Evolutionary conservation across 2,888 invertebrate species (phyloP).

Genomic region (Galeopsomyia nigrocyanea): DNA sequence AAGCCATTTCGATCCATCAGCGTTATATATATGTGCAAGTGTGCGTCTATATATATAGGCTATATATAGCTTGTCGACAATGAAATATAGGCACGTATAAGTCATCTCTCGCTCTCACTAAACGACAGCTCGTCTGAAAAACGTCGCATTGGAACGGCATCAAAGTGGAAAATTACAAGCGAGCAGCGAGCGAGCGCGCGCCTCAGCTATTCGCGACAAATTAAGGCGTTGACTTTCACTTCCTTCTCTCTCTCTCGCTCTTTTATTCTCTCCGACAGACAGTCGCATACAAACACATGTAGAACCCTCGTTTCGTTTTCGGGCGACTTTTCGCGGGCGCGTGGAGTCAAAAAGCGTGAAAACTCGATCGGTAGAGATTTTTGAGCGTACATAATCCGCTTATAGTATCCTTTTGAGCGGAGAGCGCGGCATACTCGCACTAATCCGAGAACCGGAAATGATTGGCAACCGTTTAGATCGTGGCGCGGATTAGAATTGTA

Average conservation of each 20-base stretch:
- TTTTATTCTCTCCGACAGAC: background rate
- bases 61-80: too few relatives aligned
- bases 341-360: conserved; percentile 57
- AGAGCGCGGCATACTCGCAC: conserved; percentile 48
- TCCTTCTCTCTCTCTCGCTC: conserved; percentile 24
- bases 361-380: conserved; percentile 52
- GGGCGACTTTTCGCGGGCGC: conserved; percentile 1
- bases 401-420: conserved; percentile 55
- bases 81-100: too few relatives aligned
- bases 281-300: too few relatives aligned
- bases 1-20: too few relatives aligned
- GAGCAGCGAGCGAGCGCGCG: background rate
- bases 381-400: conserved; percentile 62
- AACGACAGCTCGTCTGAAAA: conserved; percentile 5
- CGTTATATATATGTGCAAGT: too few relatives aligned
- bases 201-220: conserved; percentile 32
- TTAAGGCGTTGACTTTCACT: conserved; percentile 47
- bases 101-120: too few relatives aligned
- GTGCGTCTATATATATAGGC: too few relatives aligned
- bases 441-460: conserved; percentile 70
- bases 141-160: conserved; percentile 28
- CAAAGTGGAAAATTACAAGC: conserved; percentile 45
- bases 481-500: conserved; percentile 60
- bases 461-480: conserved; percentile 69
- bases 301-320: background rate